These are phyloP conservation scores for Zaprionus lachaisei DNA, from an alignment of 1,140 invertebrate genomes.

Conservation along the genomic window DNA sequence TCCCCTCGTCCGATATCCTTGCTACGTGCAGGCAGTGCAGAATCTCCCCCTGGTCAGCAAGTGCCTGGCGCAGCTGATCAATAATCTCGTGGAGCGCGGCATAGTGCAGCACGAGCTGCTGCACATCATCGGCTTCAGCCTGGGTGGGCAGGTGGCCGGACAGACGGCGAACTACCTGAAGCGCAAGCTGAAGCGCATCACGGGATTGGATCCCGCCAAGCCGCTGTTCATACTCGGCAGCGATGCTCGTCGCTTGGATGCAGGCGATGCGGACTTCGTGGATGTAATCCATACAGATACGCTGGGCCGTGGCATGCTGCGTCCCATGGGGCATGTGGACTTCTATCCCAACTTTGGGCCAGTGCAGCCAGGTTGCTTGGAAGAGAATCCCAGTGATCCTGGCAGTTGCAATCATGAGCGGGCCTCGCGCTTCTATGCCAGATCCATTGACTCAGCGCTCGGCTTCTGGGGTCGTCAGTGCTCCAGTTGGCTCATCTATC, in stretches of 20 bases:
- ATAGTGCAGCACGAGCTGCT: conserved; percentile 87
- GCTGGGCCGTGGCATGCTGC: conserved; percentile 85
- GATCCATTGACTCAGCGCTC: conserved; percentile 87
- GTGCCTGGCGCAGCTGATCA: conserved; percentile 87
- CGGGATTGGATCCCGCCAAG: conserved; percentile 87
- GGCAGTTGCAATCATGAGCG: conserved; percentile 88
- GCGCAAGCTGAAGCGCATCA: conserved; percentile 85
- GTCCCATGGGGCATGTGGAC: conserved; percentile 86
- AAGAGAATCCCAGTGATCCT: conserved; percentile 86
- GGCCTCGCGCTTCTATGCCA: conserved; percentile 88
- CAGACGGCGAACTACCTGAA: conserved; percentile 89
- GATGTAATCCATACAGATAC: conserved; percentile 88
- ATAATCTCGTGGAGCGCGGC: conserved; percentile 86
- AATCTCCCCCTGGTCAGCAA: conserved; percentile 86
- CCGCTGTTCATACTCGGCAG: conserved; percentile 86
- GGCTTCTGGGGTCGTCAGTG: conserved; percentile 92
- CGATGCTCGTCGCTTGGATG: conserved; percentile 85
- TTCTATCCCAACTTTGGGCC: conserved; percentile 88
- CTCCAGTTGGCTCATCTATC: conserved; percentile 87
- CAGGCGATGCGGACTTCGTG: conserved; percentile 86
- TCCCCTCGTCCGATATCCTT: conserved; percentile 85
- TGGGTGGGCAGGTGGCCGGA: conserved; percentile 94
- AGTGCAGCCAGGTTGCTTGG: conserved; percentile 87
- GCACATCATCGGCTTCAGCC: conserved; percentile 96
- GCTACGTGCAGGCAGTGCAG: conserved; percentile 86